Conservation (phyloP, 35 echinoderm and acorn worm species). For the Hemicentrotus pulcherrimus region DNA sequence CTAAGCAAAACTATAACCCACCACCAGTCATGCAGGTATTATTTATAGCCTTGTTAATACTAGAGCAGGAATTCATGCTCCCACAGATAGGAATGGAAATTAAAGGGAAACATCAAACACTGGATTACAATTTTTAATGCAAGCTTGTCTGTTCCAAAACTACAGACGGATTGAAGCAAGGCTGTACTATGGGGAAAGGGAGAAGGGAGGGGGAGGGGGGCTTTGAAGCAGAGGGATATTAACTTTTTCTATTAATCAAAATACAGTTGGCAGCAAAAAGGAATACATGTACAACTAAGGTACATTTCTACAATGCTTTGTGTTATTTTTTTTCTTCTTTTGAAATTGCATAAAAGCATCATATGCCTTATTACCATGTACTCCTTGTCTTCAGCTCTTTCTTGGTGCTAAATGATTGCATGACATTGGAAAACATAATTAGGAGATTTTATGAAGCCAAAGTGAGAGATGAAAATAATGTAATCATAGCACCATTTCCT, state of each 20-base stretch:
- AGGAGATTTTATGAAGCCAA: background rate
- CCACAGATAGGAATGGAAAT: background rate
- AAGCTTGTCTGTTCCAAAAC: background rate
- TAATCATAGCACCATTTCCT: background rate
- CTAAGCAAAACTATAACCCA: background rate
- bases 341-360: background rate
- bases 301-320: background rate
- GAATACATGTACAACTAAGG: background rate
- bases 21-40: background rate
- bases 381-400: background rate
- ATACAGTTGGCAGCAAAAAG: background rate
- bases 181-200: background rate
- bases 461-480: background rate
- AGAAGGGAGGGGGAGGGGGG: background rate
- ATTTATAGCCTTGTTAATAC: too few species aligned
- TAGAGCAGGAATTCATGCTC: background rate
- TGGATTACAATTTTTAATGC: background rate
- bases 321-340: background rate
- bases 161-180: background rate
- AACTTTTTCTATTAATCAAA: background rate
- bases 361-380: background rate
- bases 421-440: background rate
- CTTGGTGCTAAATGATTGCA: background rate
- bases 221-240: background rate
- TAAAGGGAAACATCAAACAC: background rate